Conservation (phyloP, 1,140 invertebrate species). For the Planococcus citri region DNA sequence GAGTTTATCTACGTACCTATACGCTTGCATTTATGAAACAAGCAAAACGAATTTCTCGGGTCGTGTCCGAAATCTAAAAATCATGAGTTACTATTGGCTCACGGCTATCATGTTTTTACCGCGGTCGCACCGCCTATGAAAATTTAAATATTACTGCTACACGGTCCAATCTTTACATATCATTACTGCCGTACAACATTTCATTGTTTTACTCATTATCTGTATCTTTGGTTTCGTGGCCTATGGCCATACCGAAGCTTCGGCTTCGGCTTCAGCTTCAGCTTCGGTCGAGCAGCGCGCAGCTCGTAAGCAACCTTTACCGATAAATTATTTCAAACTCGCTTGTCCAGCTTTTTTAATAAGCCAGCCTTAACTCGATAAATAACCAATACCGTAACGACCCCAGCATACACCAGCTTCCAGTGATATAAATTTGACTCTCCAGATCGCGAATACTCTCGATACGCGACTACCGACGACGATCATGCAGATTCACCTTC, state of each 20-base stretch:
- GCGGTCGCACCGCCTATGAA: constrained; percentile 16
- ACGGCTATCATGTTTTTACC: constrained; percentile 14
- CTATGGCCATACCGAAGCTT: constrained; percentile 10
- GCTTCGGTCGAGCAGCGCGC: too few species aligned
- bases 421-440: not conserved
- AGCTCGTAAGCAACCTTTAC: constrained; percentile 9
- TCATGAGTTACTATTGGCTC: constrained; percentile 18
- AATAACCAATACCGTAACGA: not conserved
- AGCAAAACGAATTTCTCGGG: constrained; percentile 15
- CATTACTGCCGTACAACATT: constrained; percentile 15
- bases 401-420: not conserved
- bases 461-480: not conserved
- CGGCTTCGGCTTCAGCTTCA: too few species aligned
- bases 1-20: not conserved
- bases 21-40: not conserved
- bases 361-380: not conserved
- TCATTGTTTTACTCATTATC: constrained; percentile 20
- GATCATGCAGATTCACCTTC: too few species aligned
- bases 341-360: not conserved
- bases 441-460: not conserved
- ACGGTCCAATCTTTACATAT: constrained; percentile 16
- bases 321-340: constrained; percentile 15
- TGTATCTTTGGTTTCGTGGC: constrained; percentile 16
- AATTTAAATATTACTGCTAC: constrained; percentile 17
- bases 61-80: constrained; percentile 19